Conservation (phyloP, 2,888 invertebrate genomes). For the Lysandra coridon region DNA sequence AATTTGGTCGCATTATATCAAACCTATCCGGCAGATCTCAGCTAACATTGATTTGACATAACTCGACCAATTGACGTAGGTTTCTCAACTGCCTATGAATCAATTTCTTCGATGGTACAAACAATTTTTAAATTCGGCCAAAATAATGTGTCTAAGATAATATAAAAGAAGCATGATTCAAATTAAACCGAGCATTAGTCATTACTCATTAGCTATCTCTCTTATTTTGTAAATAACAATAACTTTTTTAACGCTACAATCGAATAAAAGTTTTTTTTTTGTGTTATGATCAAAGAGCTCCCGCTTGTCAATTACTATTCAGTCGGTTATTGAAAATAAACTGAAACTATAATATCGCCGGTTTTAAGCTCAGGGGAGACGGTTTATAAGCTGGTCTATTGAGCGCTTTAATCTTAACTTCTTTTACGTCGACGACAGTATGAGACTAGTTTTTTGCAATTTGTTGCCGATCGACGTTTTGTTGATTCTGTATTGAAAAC, state of each 20-base stretch:
- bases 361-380: constrained; percentile 42
- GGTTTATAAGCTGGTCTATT: constrained; percentile 43
- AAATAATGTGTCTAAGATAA: too few relatives aligned
- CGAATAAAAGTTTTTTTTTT: not conserved
- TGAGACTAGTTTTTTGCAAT: constrained; percentile 38
- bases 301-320: constrained; percentile 29
- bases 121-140: too few relatives aligned
- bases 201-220: too few relatives aligned
- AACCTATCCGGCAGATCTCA: too few relatives aligned
- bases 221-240: not conserved
- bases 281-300: not conserved
- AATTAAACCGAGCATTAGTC: too few relatives aligned
- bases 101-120: too few relatives aligned
- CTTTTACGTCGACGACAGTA: constrained; percentile 37
- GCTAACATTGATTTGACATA: too few relatives aligned
- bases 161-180: too few relatives aligned
- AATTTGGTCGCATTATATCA: too few relatives aligned
- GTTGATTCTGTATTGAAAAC: constrained; percentile 22
- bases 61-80: too few relatives aligned
- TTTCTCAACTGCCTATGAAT: too few relatives aligned
- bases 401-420: constrained; percentile 43
- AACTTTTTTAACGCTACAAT: not conserved
- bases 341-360: constrained; percentile 40
- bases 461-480: constrained; percentile 25
- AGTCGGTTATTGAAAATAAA: constrained; percentile 36